These are phyloP conservation scores for Lerista edwardsae DNA, from an alignment of 2,797 vertebrate genomes.

Conservation along the genomic window DNA sequence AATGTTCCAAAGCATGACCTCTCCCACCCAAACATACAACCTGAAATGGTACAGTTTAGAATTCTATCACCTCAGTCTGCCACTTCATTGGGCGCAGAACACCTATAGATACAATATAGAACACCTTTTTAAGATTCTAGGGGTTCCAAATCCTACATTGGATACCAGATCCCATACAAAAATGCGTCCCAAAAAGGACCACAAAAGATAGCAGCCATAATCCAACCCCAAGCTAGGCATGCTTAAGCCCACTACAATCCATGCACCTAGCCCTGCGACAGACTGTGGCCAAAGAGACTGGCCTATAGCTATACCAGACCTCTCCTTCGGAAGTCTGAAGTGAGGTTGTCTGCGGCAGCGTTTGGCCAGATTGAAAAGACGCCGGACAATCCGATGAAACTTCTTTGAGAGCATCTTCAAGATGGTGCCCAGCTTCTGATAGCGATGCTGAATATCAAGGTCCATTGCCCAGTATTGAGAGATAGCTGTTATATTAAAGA, in stretches of 20 bases:
- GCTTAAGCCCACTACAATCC: background rate
- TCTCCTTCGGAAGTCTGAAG: slow-evolving; percentile 91
- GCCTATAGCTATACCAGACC: slow-evolving; percentile 75
- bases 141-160: background rate
- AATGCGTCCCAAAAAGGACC: background rate
- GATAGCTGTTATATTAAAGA: slow-evolving; percentile 89
- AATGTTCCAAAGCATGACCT: background rate
- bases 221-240: background rate
- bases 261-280: background rate
- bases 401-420: slow-evolving; percentile 86
- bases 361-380: slow-evolving; percentile 95
- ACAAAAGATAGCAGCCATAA: background rate
- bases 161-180: background rate
- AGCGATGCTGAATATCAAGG: slow-evolving; percentile 87
- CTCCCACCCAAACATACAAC: background rate
- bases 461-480: slow-evolving; percentile 92
- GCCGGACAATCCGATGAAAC: slow-evolving; percentile 88
- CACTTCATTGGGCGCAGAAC: background rate
- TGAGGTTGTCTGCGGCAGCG: slow-evolving; percentile 90
- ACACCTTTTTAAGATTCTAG: background rate
- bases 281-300: background rate
- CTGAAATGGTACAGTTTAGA: background rate
- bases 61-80: background rate
- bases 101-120: too few relatives aligned
- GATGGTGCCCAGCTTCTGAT: slow-evolving; percentile 86